Conservation (phyloP, 2,888 invertebrate species). For the Melinaea menophilus region DNA sequence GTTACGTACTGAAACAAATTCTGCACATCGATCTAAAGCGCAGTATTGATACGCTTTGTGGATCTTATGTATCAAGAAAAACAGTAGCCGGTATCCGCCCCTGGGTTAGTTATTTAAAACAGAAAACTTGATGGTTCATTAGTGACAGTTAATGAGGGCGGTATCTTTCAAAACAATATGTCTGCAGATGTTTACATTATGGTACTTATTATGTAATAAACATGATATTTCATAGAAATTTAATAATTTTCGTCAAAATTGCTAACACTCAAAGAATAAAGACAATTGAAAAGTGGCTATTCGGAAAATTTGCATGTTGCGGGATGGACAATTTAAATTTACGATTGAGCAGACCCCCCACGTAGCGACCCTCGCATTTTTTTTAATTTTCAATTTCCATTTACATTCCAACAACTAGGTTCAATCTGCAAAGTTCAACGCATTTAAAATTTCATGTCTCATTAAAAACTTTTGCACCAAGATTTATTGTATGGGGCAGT, state of each 20-base stretch:
- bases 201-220: no score
- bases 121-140: conserved; percentile 74
- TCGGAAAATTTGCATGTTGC: conserved; percentile 72
- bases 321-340: conserved; percentile 77
- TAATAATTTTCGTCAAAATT: neutral
- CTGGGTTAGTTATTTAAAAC: conserved; percentile 72
- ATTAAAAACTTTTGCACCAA: conserved; percentile 34
- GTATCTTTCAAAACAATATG: conserved; percentile 56
- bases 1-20: conserved; percentile 30
- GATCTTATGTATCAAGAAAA: conserved; percentile 62
- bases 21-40: conserved; percentile 56
- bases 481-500: conserved; percentile 24
- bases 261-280: conserved; percentile 32
- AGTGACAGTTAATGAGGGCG: conserved; percentile 75
- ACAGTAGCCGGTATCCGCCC: conserved; percentile 57
- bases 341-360: conserved; percentile 67
- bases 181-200: conserved; percentile 48
- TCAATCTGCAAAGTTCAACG: conserved; percentile 39
- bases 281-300: conserved; percentile 61
- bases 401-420: conserved; percentile 68
- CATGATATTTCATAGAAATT: no score
- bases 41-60: conserved; percentile 63
- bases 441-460: conserved; percentile 32
- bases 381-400: conserved; percentile 77
- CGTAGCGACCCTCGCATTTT: conserved; percentile 69